Percentiles rank a stretch among this genome's conserved stretches.
Evolutionary conservation across 2,113 vertebrate genomes (phyloP).

Genomic region (Ovis canadensis): DNA sequence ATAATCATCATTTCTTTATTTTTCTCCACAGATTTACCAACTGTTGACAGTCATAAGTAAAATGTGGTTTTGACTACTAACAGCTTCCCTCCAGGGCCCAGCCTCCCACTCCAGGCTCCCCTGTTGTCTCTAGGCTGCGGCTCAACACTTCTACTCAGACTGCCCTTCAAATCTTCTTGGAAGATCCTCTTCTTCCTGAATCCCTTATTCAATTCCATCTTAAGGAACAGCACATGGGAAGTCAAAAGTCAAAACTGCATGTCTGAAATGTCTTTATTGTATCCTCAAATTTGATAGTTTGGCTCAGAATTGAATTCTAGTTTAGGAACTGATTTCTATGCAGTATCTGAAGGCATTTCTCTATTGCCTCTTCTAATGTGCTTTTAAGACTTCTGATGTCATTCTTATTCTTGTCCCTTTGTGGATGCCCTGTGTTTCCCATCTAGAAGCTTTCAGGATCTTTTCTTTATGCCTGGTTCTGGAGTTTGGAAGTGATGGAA

Average conservation of each 20-base stretch:
- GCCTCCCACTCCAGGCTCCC: neutral
- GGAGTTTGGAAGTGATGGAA: neutral
- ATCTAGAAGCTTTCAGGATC: neutral
- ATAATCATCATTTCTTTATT: neutral
- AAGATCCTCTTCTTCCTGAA: neutral
- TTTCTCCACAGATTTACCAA: neutral
- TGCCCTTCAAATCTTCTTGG: neutral
- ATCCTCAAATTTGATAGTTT: neutral
- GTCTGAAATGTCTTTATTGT: neutral
- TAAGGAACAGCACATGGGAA: neutral
- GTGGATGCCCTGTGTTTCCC: neutral
- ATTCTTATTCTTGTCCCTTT: neutral
- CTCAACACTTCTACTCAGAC: neutral
- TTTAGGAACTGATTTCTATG: neutral
- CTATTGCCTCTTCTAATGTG: neutral
- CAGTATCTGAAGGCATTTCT: neutral
- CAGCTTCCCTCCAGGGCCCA: neutral
- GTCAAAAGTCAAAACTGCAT: neutral
- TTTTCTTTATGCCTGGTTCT: neutral
- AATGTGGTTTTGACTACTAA: neutral
- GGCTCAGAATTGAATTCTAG: neutral
- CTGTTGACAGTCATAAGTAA: neutral
- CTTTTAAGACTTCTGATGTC: neutral
- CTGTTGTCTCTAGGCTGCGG: neutral
- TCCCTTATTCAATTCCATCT: neutral